These are phyloP conservation scores for Euplagia quadripunctaria DNA, from an alignment of 2,888 invertebrate species.

Conservation along the genomic window DNA sequence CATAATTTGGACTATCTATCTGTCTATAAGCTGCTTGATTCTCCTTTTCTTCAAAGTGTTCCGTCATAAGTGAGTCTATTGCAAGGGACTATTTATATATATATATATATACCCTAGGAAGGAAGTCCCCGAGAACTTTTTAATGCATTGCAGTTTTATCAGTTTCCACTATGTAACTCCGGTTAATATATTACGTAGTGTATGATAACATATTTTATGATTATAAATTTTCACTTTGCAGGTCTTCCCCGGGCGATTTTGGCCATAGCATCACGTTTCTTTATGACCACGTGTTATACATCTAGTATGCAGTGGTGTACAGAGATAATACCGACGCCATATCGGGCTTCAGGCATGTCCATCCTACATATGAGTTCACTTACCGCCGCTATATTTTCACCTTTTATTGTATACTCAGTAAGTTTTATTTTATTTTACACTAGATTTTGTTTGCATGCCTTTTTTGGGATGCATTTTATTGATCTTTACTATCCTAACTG, in stretches of 20 bases:
- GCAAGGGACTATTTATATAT: too few relatives aligned
- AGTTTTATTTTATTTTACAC: conserved; percentile 32
- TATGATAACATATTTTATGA: neutral
- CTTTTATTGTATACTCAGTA: conserved; percentile 71
- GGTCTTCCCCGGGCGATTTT: conserved; percentile 63
- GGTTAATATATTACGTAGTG: too few relatives aligned
- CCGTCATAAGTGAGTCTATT: too few relatives aligned
- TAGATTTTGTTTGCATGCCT: neutral
- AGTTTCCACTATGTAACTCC: too few relatives aligned
- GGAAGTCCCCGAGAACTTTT: too few relatives aligned
- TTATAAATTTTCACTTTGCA: conserved; percentile 30
- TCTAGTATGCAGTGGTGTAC: conserved; percentile 66
- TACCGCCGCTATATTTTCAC: conserved; percentile 63
- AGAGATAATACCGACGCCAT: conserved; percentile 69
- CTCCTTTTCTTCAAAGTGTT: too few relatives aligned
- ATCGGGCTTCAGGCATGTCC: conserved; percentile 67
- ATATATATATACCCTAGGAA: too few relatives aligned
- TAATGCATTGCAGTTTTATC: too few relatives aligned
- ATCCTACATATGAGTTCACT: conserved; percentile 67
- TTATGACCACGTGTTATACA: conserved; percentile 69
- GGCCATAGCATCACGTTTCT: conserved; percentile 66
- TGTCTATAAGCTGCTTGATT: too few relatives aligned
- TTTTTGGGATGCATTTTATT: neutral
- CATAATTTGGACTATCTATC: too few relatives aligned
- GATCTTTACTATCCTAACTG: too few relatives aligned